Evolutionary conservation across 2,797 vertebrate genomes (phyloP), one percentile per base, ranked within the genome.

Genomic region (Crypturellus tataupa): DNA sequence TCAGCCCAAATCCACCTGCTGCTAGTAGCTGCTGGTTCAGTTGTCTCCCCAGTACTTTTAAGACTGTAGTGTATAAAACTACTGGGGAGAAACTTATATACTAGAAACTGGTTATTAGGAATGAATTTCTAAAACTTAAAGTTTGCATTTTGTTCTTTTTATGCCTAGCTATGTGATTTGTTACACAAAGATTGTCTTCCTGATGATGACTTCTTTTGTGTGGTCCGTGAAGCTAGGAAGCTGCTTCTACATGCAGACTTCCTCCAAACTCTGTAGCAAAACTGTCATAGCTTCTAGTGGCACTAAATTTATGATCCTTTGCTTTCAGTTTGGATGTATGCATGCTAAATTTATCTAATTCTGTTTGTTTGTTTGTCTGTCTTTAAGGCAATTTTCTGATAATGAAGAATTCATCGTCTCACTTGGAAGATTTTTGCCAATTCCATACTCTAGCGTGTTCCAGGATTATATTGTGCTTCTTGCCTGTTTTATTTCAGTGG

Each of bases 401-500:
- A 13, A 25, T 5, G 73, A 87, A 76, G 82, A 89, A 23, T 12
- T 1, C 0, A 11, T 46, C 40, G 6, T 44, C 63, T 75, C 40
- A 6, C 64, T 10, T 49, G 42, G 79, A 68, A 72, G 47, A 37
- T 16, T n/a, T 58, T 83, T 80, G 46, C 29, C 5, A 33, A 13
- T 42, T 16, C 42, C 9, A 0, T n/a, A 9, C 9, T 46, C 53
- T 46, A 47, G 63, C 29, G 51, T 51, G 47, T 80, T 76, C 25
- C 1, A 0, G 40, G 21, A 62, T 63, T 1, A 1, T 53, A 16
- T 3, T 46, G 21, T 37, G 2, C 56, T 62, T 71, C 37, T 37
- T 14, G 35, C 60, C 77, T 14, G 17, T 33, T 53, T 65, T 51
- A 25, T 47, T 94, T 71, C 37, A 33, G 29, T 18, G 60, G 46